Conservation (phyloP, 2,888 invertebrate species). For the Eupithecia abbreviata region DNA sequence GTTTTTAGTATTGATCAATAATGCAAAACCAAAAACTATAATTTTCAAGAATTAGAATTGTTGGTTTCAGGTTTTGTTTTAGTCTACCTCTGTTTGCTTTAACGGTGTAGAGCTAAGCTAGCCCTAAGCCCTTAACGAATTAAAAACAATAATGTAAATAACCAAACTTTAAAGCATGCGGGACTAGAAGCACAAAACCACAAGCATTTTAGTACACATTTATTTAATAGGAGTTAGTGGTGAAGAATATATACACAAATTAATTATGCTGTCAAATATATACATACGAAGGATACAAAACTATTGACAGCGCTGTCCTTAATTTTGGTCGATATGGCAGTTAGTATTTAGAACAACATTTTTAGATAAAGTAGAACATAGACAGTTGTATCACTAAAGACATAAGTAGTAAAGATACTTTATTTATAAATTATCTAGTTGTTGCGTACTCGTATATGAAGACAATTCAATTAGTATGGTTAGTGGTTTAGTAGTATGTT, state of each 20-base stretch:
- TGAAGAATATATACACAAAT: slow-evolving; percentile 59
- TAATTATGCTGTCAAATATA: slow-evolving; percentile 37
- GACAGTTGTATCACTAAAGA: neutral
- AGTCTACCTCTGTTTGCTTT: slow-evolving; percentile 30
- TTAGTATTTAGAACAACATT: slow-evolving; percentile 45
- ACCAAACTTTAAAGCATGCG: slow-evolving; percentile 71
- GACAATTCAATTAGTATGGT: neutral
- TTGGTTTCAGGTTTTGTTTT: neutral
- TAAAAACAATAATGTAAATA: slow-evolving; percentile 52
- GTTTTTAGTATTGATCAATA: neutral
- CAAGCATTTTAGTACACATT: slow-evolving; percentile 79
- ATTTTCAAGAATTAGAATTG: neutral
- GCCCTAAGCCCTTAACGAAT: slow-evolving; percentile 58
- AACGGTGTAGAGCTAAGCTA: slow-evolving; percentile 57
- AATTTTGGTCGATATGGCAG: slow-evolving; percentile 45
- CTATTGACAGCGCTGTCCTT: slow-evolving; percentile 45
- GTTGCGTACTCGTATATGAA: neutral
- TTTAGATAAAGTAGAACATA: slow-evolving; percentile 5
- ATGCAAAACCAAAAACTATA: neutral
- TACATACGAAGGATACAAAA: slow-evolving; percentile 52
- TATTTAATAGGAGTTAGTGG: slow-evolving; percentile 61
- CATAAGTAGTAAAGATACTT: neutral
- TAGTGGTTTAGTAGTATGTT: neutral
- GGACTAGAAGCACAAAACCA: slow-evolving; percentile 81
- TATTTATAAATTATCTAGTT: neutral